phyloP scores from a whole-genome alignment of 2,888 invertebrate species.

The Dione vanillae region DNA sequence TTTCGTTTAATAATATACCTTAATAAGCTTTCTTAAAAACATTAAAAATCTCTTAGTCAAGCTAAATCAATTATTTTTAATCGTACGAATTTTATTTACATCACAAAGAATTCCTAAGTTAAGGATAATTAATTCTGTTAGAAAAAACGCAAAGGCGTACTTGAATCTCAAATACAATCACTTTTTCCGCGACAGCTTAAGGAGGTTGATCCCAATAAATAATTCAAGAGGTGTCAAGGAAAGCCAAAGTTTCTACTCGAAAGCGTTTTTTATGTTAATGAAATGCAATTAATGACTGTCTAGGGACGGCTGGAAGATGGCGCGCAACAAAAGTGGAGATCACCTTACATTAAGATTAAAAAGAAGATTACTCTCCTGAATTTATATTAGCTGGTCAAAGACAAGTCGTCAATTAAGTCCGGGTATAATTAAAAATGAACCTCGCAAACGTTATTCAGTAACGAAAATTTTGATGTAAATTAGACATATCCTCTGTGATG shows the following conservation, averaged over 20 bases:
- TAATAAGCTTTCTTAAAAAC: too few species aligned
- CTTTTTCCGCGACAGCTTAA: slow-evolving; percentile 55
- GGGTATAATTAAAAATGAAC: slow-evolving; percentile 4
- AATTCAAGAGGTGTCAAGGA: slow-evolving; percentile 65
- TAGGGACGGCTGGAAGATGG: slow-evolving; percentile 31
- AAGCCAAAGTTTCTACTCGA: slow-evolving; percentile 64
- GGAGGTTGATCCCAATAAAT: slow-evolving; percentile 66
- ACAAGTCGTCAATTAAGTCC: slow-evolving; percentile 7
- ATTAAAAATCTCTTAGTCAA: too few species aligned
- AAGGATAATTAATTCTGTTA: slow-evolving; percentile 30
- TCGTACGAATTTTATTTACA: not conserved
- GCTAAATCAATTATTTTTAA: too few species aligned
- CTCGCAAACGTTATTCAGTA: not conserved
- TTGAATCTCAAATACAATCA: slow-evolving; percentile 44
- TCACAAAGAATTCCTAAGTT: not conserved
- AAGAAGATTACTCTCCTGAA: slow-evolving; percentile 5
- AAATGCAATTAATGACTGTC: slow-evolving; percentile 56
- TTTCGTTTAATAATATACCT: too few species aligned
- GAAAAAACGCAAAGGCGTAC: slow-evolving; percentile 43
- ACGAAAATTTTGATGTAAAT: slow-evolving; percentile 12
- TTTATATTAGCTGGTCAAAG: slow-evolving; percentile 1
- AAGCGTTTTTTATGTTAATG: slow-evolving; percentile 61
- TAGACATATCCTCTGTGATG: not conserved
- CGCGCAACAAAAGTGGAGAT: slow-evolving; percentile 8
- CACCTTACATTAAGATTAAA: slow-evolving; percentile 14